Base-by-base conservation (phyloP, 2,888 invertebrate species). In the Venusia cambrica region DNA sequence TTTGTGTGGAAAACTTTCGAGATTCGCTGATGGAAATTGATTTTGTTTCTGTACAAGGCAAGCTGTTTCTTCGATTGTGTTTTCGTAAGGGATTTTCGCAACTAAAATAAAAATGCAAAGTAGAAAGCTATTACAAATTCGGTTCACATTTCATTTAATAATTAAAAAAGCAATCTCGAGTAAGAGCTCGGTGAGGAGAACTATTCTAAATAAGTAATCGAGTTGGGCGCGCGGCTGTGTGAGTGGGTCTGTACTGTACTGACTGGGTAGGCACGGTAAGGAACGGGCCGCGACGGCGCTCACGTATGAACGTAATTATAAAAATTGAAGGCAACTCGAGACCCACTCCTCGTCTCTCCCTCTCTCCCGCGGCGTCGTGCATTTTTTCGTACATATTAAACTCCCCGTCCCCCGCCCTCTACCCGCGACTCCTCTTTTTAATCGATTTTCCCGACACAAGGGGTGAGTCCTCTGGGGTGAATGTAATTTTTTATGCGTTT, bases 221-320 rank as follows among this genome's bases (percentile, higher is more conserved):
- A 59, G 58, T 36, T 51, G 32, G 27, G 43, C 30, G 62, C n/a
- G 68, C 37, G 12, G 24, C 18, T 15, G 87, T 43, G n/a, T n/a
- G n/a, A n/a, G n/a, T n/a, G n/a, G n/a, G n/a, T n/a, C n/a, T n/a
- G n/a, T n/a, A n/a, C n/a, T n/a, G n/a, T n/a, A n/a, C n/a, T n/a
- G n/a, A n/a, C n/a, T n/a, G n/a, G n/a, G n/a, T n/a, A n/a, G 47
- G 51, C 33, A 46, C 49, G 46, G 46, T 39, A 53, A 51, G 57
- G 49, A 54, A 63, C 43, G 37, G 47, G 42, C 42, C 38, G 48
- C 85, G 57, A 71, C 89, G 58, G 73, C 88, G 74, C 89, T 93
- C 77, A 92, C 92, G 85, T 85, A 85, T 85, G 87, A 84, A 84
- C 85, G 84, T 85, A 87, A 85, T 87, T 87, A 85, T 85, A 85